Evolutionary conservation across 37 sponge, comb jelly and placozoan species (phyloP), one percentile per base, ranked within the genome.

Genomic region (Geodia barretti): DNA sequence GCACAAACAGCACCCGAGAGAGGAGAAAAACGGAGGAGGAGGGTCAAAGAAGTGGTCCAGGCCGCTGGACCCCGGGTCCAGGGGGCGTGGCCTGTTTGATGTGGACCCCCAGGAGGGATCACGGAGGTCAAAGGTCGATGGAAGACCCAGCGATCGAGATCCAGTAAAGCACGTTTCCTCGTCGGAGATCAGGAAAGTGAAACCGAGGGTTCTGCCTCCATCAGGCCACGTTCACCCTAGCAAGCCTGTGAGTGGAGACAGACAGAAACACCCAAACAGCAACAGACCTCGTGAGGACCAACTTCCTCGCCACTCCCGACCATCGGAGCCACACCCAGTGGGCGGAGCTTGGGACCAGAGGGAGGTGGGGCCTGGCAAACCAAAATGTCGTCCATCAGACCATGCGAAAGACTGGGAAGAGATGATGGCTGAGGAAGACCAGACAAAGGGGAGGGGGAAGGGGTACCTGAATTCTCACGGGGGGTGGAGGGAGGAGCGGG

Each of bases 21-120:
- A 68, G 19, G 68, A 5, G 4, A 64, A 64, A 19, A 33, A 5
- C 32, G 3, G n/a, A 28, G 64, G 28, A 3, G 3, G 26, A 39
- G 14, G n/a, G 38, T 3, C 36, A 21, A 62, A 2, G 24, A 77
- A 77, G 40, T 47, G 54, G 54, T 47, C 54, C 14, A 37, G 38
- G 39, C 26, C 64, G 1, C 58, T 60, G 39, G 35, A 39, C 21
- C 78, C 34, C 4, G 43, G 25, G 26, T n/a, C 9, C 30, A 20
- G 39, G n/a, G 26, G 42, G 1, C 62, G 40, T 26, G 67, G 41
- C 0, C 42, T 78, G 31, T 78, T 78, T 78, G 78, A 78, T 39
- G 78, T 64, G 29, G 78, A 78, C 25, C 42, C 3, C 68, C 34
- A 68, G 68, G 34, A 68, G 34, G 64, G 64, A 62, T 32, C 32